Base-by-base conservation (phyloP, 1,140 invertebrate genomes). In the Drosophila aff. region DNA sequence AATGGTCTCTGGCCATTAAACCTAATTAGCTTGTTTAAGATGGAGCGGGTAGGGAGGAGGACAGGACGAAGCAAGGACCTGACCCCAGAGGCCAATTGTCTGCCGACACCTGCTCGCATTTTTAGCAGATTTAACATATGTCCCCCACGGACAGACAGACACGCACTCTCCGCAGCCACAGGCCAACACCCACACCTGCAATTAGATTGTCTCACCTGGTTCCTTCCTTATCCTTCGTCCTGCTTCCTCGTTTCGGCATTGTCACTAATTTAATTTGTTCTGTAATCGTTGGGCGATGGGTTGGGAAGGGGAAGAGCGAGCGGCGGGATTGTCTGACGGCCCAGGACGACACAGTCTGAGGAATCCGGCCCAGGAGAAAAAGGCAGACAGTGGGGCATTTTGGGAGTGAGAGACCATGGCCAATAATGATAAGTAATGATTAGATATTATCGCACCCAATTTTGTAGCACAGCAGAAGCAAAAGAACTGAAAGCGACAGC, bases 351-450 rank as follows among this genome's bases (percentile, higher is more conserved):
- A 13, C 36, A 36, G 28, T 11, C 49, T 26, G 38, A n/a, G 33
- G 40, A 68, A 41, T 49, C 31, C n/a, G 26, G 41, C 46, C 41
- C 15, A 69, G 33, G 4, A 13, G 33, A 41, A 64, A 62, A 59
- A 67, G 57, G 26, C 47, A 49, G 49, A 10, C 43, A 28, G 21
- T 38, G 44, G 43, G 11, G n/a, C 26, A 21, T 49, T 9, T 44
- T 4, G 33, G 18, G 28, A 18, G 28, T 52, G 50, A 13, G 53
- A 63, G 78, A 73, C 63, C 72, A 75, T 52, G 40, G 82, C 78
- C 79, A 79, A 90, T 85, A 90, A 90, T 90, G 85, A 90, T 90
- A 90, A 90, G 85, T 85, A 90, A 90, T 90, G 82, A 90, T 90
- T 91, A 74, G 85, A 90, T 85, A 82, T 90, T 85, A 90, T 90